These are phyloP conservation scores for Holocentrus rufus DNA, from an alignment of 2,797 vertebrate genomes.

Conservation along the genomic window DNA sequence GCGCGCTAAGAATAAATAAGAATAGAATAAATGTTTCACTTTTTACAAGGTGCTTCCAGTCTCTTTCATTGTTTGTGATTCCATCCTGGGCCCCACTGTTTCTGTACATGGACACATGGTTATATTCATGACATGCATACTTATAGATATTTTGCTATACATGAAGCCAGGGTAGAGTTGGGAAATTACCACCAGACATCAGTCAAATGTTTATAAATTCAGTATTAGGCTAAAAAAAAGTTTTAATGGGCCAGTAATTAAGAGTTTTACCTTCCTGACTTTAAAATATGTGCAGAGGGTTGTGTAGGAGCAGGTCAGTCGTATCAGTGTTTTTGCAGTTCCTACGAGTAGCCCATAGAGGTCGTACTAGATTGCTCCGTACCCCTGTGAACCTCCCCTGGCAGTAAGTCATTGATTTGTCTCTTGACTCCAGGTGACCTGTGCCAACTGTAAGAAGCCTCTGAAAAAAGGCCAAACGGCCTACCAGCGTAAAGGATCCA, in stretches of 20 bases:
- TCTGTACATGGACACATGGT: too few relatives aligned
- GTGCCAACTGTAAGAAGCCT: slow-evolving; percentile 99
- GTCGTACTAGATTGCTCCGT: neutral
- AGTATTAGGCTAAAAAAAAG: neutral
- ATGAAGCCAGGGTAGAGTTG: too few relatives aligned
- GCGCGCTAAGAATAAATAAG: too few relatives aligned
- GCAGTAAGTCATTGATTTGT: slow-evolving; percentile 26
- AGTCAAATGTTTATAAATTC: neutral
- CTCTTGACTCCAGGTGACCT: slow-evolving; percentile 85
- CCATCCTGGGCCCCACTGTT: too few relatives aligned
- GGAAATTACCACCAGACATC: neutral
- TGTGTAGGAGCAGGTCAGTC: neutral
- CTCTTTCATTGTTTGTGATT: too few relatives aligned
- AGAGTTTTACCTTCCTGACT: too few relatives aligned
- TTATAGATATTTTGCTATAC: neutral
- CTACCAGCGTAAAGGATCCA: slow-evolving; percentile 98
- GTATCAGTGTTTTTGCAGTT: too few relatives aligned
- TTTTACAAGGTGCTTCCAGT: too few relatives aligned
- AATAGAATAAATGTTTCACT: too few relatives aligned
- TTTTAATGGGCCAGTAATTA: too few relatives aligned
- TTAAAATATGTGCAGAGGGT: neutral
- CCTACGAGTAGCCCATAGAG: neutral
- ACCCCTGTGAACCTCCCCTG: slow-evolving; percentile 1
- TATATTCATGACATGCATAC: neutral
- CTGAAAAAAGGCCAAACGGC: slow-evolving; percentile 99